Base-by-base conservation (phyloP, 2,888 invertebrate genomes). In the Apocheima hispidaria region DNA sequence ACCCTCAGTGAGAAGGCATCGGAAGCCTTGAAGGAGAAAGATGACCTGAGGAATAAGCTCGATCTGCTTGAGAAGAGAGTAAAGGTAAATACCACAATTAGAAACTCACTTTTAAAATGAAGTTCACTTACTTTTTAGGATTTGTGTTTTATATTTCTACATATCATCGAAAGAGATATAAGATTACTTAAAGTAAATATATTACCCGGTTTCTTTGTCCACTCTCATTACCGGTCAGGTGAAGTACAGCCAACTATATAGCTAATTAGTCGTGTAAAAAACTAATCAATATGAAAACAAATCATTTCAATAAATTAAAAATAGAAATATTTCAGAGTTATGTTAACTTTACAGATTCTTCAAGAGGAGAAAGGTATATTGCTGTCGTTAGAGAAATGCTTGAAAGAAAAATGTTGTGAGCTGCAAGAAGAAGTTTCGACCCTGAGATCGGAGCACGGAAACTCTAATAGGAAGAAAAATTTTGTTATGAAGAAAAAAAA, bases 331-430 rank as follows among this genome's bases (percentile, higher is more conserved):
- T 30, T 12, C 10, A 30, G 28, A 30, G 14, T 33, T 33, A 33
- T 33, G 9, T 41, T 43, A 33, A 20, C 51, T 43, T 81, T 83
- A 21, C 79, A 96, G 94, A 95, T 96, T 72, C 87, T 96, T 60
- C 96, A 96, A 87, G 96, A 96, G 85, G 96, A 96, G 79, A 96
- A 96, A 79, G 94, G 95, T 0, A 95, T 96, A 51, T 87, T 96
- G 41, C 89, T 96, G 28, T 96, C 96, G 0, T 88, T 96, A 81
- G 96, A 96, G 74, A 94, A 96, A 70, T 95, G 96, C 59, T 86
- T 96, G 33, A 96, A 96, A 74, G 96, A 96, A 69, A 94, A 96
- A 70, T 96, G 96, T 76, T 95, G 95, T 54, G 96, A 96, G 74
- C 86, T 96, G 4, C 96, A 96, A 84, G 94, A 95, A 40, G 96